Conservation (phyloP, 2,797 vertebrate genomes). For the Salmo trutta region DNA sequence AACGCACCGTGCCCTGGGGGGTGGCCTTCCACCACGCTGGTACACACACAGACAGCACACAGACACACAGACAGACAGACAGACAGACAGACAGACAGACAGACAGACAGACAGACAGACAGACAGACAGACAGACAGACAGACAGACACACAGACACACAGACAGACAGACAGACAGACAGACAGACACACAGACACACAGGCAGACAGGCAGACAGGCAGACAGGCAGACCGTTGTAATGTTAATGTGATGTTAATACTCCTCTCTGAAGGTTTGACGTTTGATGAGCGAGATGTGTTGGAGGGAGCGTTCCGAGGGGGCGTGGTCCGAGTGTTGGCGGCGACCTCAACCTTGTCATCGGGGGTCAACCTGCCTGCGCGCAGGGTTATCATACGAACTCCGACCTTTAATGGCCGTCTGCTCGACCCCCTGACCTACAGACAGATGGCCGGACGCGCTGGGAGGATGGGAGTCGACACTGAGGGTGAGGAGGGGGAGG, state of each 20-base stretch:
- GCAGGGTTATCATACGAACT: constrained; percentile 91
- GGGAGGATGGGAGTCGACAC: constrained; percentile 96
- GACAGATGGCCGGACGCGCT: constrained; percentile 96
- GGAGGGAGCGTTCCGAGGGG: constrained; percentile 91
- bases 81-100: not conserved
- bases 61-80: not conserved
- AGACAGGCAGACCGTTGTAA: not conserved
- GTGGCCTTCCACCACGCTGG: constrained; percentile 98
- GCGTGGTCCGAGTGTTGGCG: constrained; percentile 84
- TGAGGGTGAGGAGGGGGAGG: constrained; percentile 72
- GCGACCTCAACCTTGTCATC: constrained; percentile 97
- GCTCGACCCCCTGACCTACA: constrained; percentile 93
- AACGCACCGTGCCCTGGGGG: constrained; percentile 89
- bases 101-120: not conserved
- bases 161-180: too few species aligned
- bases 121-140: not conserved
- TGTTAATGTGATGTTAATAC: not conserved
- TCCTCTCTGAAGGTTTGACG: constrained; percentile 83
- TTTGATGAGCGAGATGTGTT: constrained; percentile 94
- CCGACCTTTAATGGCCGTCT: constrained; percentile 87
- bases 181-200: too few species aligned
- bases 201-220: too few species aligned
- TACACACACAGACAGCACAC: constrained; percentile 51
- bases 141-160: not conserved
- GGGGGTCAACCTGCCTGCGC: constrained; percentile 94